Conservation (phyloP, 2,113 vertebrate genomes). For the Hemicordylus capensis region DNA sequence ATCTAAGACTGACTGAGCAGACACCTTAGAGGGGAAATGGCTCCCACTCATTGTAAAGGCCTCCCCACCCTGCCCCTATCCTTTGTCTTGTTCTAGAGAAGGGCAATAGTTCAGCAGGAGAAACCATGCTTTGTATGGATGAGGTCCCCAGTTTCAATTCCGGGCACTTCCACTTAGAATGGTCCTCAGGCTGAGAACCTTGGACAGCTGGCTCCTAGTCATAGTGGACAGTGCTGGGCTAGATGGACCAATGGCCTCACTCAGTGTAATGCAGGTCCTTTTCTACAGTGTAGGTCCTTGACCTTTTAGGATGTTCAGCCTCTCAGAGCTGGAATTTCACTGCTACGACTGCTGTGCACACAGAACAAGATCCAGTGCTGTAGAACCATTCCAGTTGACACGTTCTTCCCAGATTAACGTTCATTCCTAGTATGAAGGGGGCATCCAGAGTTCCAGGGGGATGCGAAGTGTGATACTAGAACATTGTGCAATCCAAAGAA, state of each 20-base stretch:
- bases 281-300: neutral
- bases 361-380: neutral
- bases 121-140: neutral
- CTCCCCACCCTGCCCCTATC: neutral
- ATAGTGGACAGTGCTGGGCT: neutral
- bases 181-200: neutral
- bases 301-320: neutral
- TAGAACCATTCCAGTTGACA: too few species aligned
- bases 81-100: neutral
- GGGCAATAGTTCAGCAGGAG: neutral
- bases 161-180: neutral
- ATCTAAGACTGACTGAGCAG: too few species aligned
- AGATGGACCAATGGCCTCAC: neutral
- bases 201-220: neutral
- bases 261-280: neutral
- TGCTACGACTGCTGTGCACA: neutral
- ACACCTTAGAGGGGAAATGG: too few species aligned
- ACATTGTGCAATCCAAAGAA: neutral
- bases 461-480: neutral
- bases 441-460: neutral
- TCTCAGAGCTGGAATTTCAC: neutral
- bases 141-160: neutral
- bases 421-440: too few species aligned
- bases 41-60: too few species aligned
- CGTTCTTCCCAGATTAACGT: neutral